Conservation (phyloP, 2,797 vertebrate species). For the Falco biarmicus region DNA sequence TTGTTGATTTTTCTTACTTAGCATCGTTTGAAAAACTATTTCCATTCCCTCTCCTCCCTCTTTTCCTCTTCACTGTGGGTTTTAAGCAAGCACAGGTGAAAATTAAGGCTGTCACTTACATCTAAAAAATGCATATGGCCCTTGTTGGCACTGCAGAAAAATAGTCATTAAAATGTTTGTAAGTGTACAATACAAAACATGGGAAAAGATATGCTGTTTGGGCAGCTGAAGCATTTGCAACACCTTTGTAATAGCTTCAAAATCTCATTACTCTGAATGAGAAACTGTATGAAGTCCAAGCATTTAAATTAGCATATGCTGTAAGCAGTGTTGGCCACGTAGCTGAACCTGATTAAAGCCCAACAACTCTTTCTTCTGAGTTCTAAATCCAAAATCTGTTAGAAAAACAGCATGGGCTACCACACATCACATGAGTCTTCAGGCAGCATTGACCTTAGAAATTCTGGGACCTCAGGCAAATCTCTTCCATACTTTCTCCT, state of each 20-base stretch:
- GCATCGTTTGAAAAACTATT: neutral
- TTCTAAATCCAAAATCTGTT: slow-evolving; percentile 27
- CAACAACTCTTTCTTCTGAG: slow-evolving; percentile 38
- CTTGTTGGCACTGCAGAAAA: slow-evolving; percentile 20
- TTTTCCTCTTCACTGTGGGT: neutral
- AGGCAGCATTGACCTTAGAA: neutral
- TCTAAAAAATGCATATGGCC: neutral
- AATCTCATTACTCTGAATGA: slow-evolving; percentile 62
- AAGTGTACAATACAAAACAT: slow-evolving; percentile 27
- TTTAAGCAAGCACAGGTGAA: slow-evolving; percentile 49
- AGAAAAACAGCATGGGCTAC: neutral
- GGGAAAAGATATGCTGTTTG: slow-evolving; percentile 35
- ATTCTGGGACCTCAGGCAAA: neutral
- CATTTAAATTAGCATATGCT: slow-evolving; percentile 65
- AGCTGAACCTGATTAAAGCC: slow-evolving; percentile 45
- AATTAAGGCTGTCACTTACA: slow-evolving; percentile 17
- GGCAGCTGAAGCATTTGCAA: slow-evolving; percentile 57
- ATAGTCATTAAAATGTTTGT: slow-evolving; percentile 60
- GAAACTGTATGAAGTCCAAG: slow-evolving; percentile 49
- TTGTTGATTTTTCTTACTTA: neutral
- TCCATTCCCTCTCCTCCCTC: neutral
- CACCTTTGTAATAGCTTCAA: slow-evolving; percentile 54
- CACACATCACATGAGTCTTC: neutral
- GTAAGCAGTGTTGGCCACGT: slow-evolving; percentile 40
- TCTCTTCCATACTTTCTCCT: neutral